A percentile compares a stretch with the other conserved stretches of the same genome.
Evolutionary conservation across 2,113 vertebrate genomes (phyloP).

Genomic region (Lipotes vexillifer): DNA sequence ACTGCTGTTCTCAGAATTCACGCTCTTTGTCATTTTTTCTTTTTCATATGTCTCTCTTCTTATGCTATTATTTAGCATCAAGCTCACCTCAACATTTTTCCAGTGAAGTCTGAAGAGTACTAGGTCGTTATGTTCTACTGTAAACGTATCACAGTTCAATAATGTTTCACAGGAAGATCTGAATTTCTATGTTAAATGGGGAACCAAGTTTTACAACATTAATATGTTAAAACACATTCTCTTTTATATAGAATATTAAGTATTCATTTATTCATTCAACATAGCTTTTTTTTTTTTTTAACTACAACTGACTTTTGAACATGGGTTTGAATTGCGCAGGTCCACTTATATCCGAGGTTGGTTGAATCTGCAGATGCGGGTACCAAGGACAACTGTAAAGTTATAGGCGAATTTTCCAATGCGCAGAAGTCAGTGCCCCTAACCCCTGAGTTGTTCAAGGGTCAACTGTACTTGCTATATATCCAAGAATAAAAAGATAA

Average conservation of each 20-base stretch:
- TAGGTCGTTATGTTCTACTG: constrained; percentile 79
- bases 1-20: neutral
- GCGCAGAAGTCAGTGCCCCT: rapidly evolving
- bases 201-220: constrained; percentile 42
- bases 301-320: neutral
- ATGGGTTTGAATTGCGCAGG: neutral
- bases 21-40: neutral
- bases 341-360: neutral
- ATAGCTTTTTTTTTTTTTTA: neutral
- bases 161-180: constrained; percentile 67
- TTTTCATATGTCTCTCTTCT: constrained; percentile 45
- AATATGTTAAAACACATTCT: constrained; percentile 19
- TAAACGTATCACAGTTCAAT: constrained; percentile 66
- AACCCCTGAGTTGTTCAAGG: neutral
- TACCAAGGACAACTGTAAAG: neutral
- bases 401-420: neutral
- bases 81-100: constrained; percentile 19
- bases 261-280: constrained; percentile 18
- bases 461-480: neutral
- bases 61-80: neutral
- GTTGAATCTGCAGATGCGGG: neutral
- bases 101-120: constrained; percentile 80
- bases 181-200: constrained; percentile 83
- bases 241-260: neutral
- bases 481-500: neutral